Evolutionary conservation across 2,888 invertebrate genomes (phyloP), one percentile per base, ranked within the genome.

Genomic region (Rhogogaster chlorosoma): DNA sequence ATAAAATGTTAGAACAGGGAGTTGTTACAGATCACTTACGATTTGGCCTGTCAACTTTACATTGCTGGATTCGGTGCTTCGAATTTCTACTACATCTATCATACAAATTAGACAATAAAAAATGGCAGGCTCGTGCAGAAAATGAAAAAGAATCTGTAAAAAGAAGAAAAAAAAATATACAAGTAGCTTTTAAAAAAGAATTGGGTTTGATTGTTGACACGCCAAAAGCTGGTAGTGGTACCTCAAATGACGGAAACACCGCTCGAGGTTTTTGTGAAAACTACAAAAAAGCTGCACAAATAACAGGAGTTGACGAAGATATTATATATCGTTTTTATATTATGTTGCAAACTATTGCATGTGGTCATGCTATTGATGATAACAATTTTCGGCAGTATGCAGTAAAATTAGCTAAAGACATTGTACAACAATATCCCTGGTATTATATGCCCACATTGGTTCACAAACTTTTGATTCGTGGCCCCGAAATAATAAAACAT

Each of bases 51-150:
- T 89, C 88, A 2, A 80, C 87, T 45, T 84, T 89, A 57, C 89
- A 89, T 88, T 87, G 83, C 29, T 88, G 88, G 88, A 89, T 90
- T 64, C 86, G 89, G 26, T 87, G 87, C 26, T 88, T 89, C 85
- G 89, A 90, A 86, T 89, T 88, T 85, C 67, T 89, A 36, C 85
- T 90, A 32, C 88, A 89, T 83, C 53, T 89, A 70, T 84, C 88
- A 73, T 84, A 84, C 32, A 73, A 84, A 73, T 22, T 84, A 18
- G 49, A 22, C 26, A 85, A 87, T 45, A 83, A 89, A 78, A 87
- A 87, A 71, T 88, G 89, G 89, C 86, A 87, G 86, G 87, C 87
- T 70, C 86, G 87, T 85, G 86, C 85, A 61, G 67, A 83, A 3
- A 86, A 87, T 42, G 87, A 87, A 84, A 42, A 86, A 84, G 32